Evolutionary conservation across 2,888 invertebrate genomes (phyloP), one percentile per base, ranked within the genome.

Genomic region (Pollenia amentaria): DNA sequence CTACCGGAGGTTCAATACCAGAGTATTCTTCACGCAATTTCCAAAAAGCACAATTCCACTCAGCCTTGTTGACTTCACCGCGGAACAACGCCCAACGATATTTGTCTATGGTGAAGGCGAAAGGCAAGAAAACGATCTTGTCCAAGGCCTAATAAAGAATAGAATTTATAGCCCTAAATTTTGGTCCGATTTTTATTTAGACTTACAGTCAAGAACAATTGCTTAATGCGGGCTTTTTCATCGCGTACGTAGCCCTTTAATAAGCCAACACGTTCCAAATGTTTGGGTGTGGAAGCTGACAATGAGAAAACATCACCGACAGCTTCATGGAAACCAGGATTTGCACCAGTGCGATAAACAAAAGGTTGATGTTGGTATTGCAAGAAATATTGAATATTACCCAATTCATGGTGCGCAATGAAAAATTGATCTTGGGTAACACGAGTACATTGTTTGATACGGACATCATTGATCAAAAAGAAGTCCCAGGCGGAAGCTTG

Each of bases 401-500:
- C 96, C 94, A 96, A 95, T 91, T 96, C 96, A 90, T 96, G 96
- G 88, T 96, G 96, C 1, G 95, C 95, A 1, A 94, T 94, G 89
- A 94, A 94, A 84, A 96, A 93, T 88, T n/a, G n/a, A n/a, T n/a
- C n/a, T n/a, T n/a, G n/a, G n/a, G n/a, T n/a, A n/a, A n/a, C n/a
- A n/a, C n/a, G 90, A 8, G 96, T 95, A 92, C 96, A 96, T 94
- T 95, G 95, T 94, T 96, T 95, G 91, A 95, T 95, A 93, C 95
- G 95, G 91, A 97, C 97, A 92, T 98, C 98, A 91, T 97, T 94
- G 38, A 95, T 95, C 88, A 97, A 95, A 89, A 95, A 97, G 91
- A 98, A 97, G 93, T 98, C 97, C 96, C 97, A 98, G 76, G 98
- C 97, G 0, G 97, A 97, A 0, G 98, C 97, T 90, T 98, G 97